Evolutionary conservation across 2,797 vertebrate species (phyloP).

Genomic region (Liasis olivaceus): DNA sequence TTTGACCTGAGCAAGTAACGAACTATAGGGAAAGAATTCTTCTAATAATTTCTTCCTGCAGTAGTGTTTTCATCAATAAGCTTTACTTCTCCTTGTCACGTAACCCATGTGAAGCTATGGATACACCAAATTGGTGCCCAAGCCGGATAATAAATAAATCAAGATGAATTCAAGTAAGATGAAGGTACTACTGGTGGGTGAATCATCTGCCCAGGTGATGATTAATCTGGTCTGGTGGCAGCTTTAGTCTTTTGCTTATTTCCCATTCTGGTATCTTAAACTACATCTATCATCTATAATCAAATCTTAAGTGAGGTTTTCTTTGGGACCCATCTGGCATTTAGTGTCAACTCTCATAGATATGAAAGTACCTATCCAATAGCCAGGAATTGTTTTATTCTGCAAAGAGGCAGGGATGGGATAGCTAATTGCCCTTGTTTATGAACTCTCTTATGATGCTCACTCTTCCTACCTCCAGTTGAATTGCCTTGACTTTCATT

Average conservation of each 20-base stretch:
- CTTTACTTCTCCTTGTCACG: neutral
- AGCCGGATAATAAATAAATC: neutral
- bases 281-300: neutral
- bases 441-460: neutral
- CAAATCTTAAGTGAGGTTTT: neutral
- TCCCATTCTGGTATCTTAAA: neutral
- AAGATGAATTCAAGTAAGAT: neutral
- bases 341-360: neutral
- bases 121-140: neutral
- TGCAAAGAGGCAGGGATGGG: neutral
- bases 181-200: neutral
- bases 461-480: neutral
- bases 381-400: neutral
- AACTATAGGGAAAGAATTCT: neutral
- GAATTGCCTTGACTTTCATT: neutral
- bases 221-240: neutral
- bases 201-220: neutral
- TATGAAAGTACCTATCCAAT: neutral
- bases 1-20: neutral
- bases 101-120: neutral
- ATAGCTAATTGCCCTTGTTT: neutral
- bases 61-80: neutral
- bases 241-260: neutral
- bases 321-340: neutral
- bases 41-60: neutral